Base-by-base conservation (phyloP, 92 coral and sea anemone species). In the Nematostella vectensis region DNA sequence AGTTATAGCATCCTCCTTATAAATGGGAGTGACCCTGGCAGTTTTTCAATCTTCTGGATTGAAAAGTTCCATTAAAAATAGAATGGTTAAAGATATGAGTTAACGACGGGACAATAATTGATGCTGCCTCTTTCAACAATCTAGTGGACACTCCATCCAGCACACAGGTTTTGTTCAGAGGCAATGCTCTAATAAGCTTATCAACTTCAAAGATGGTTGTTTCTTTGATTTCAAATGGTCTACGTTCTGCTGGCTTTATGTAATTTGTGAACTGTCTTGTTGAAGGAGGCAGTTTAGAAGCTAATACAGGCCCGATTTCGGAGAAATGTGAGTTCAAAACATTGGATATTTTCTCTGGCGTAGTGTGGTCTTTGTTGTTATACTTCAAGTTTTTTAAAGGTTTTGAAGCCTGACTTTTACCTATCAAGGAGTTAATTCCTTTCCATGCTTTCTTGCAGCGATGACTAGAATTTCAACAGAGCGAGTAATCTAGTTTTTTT, bases 241-340 rank as follows among this genome's bases (percentile, higher is more conserved):
- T 6, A 20, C 27, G 54, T 25, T 53, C 29, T 1, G 29, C 15
- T 25, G 54, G 71, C 22, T 0, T 29, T 29, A 65, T 54, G 15
- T 54, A 65, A 40, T 54, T 44, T 65, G 53, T 15, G 24, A 18
- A 28, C 9, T 27, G 29, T 9, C 39, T 47, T 24, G 53, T n/a
- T 0, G 73, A 40, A 30, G 65, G 19, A 25, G 73, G 29, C 40
- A 57, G 56, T 48, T 49, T 15, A 47, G 67, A 72, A 26, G 79
- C 79, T 33, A 65, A 37, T 11, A 16, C 62, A 17, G 66, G 64
- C 27, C 79, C 79, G 64, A 54, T 65, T 45, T 72, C 73, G 45
- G 65, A 39, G 36, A 72, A 72, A 72, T 72, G 72, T 24, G 27
- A 42, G 33, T 72, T 69, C 1, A 69, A 36, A 28, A 28, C 63